Evolutionary conservation across 2,797 vertebrate genomes (phyloP).

Genomic region (Linurgus olivaceus): DNA sequence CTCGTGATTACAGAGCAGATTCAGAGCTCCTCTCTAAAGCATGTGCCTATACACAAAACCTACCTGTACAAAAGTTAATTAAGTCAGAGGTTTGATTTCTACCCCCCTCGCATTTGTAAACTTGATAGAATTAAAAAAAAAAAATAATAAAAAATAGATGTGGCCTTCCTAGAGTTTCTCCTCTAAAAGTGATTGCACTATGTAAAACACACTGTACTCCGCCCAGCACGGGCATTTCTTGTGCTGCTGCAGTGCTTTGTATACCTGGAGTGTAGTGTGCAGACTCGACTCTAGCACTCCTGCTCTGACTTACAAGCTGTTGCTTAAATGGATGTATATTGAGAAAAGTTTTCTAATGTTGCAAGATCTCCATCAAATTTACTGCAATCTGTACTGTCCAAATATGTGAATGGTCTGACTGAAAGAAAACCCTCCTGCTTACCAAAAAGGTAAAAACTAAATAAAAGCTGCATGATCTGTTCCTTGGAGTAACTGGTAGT

Average conservation of each 20-base stretch:
- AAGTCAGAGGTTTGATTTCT: constrained; percentile 41
- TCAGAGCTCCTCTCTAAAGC: constrained; percentile 46
- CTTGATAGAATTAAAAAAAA: constrained; percentile 34
- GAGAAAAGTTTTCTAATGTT: constrained; percentile 73
- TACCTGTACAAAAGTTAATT: constrained; percentile 51
- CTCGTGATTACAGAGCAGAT: constrained; percentile 34
- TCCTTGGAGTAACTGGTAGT: constrained; percentile 21
- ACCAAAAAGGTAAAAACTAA: constrained; percentile 65
- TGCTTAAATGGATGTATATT: constrained; percentile 70
- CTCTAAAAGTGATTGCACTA: constrained; percentile 68
- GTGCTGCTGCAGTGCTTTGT: constrained; percentile 73
- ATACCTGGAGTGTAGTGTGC: constrained; percentile 46
- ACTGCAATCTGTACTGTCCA: constrained; percentile 65
- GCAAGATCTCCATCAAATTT: constrained; percentile 62
- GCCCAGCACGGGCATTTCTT: constrained; percentile 28
- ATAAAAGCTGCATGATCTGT: constrained; percentile 75
- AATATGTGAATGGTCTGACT: constrained; percentile 63
- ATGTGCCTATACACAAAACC: constrained; percentile 56
- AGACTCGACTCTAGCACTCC: constrained; percentile 24
- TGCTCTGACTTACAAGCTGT: constrained; percentile 55
- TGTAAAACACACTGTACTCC: constrained; percentile 68
- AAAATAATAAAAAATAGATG: neutral
- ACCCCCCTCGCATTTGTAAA: constrained; percentile 41
- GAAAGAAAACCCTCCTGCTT: constrained; percentile 60
- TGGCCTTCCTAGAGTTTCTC: constrained; percentile 68